Base-by-base conservation (phyloP, 2,888 invertebrate genomes). In the Pegoplata infirma region DNA sequence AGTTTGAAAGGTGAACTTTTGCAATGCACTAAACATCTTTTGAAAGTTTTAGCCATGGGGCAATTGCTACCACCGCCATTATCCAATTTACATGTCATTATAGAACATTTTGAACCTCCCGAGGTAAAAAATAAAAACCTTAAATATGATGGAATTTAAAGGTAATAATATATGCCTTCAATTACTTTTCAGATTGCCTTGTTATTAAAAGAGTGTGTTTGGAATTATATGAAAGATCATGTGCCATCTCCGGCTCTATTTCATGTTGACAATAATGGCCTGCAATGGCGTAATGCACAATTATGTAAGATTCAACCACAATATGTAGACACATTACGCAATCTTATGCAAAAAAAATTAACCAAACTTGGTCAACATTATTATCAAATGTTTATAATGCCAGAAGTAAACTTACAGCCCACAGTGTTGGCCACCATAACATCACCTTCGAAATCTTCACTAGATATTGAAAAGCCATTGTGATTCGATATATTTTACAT, bases 201-300 rank as follows among this genome's bases (percentile, higher is more conserved):
- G 83, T 91, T 97, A 66, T 88, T 97, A 81, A 92, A 95, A 59
- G 97, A 97, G 85, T 96, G 96, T 84, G 92, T 97, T 71, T 97
- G 97, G 97, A 94, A 94, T 84, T 97, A 96, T 86, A 94, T 97
- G 88, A 92, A 96, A 81, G 97, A 97, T 86, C 93, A 97, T 86
- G 95, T 97, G 19, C 97, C 97, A 0, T 95, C 96, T 0, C 97
- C 97, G 0, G 94, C 95, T 0, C 89, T 96, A 8, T 97, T 96
- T 84, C 91, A 91, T 1, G 92, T 93, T 63, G 94, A 95, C 85
- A 89, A 91, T 36, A 92, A 92, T 83, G 94, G 92, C 85, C 88
- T 93, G n/a, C 92, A 93, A 83, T 96, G 96, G 95, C 92, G 96
- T 5, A 96, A 96, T 85, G 93, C 94, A 0, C 92, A 93, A 1